Evolutionary conservation across 2,113 vertebrate genomes (phyloP), one percentile per base, ranked within the genome.

Genomic region (Callaeas wilsoni): DNA sequence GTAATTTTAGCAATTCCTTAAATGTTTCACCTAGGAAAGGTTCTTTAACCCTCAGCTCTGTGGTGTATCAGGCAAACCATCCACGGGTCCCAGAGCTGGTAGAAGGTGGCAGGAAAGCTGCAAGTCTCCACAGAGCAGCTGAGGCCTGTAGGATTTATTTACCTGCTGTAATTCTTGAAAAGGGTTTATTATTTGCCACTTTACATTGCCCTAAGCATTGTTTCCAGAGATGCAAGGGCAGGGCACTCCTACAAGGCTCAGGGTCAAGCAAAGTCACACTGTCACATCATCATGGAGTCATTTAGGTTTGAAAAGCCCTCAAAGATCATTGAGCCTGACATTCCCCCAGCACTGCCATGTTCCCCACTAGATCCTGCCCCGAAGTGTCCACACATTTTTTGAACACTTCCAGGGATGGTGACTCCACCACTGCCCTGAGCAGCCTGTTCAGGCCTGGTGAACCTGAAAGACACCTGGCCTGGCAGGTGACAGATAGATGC

Each of bases 351-450:
- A 47, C 41, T 47, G 47, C n/a, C 32, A 9, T 9, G 12, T 27
- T 83, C 22, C 35, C 47, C 27, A 35, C 56, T 20, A 33, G 42
- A 22, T n/a, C 26, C 26, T 55, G 21, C 16, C 17, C 12, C 9
- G 25, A 18, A 4, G 29, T 39, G 69, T n/a, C 46, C 53, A 19
- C 13, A 13, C 0, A 0, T 19, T 37, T 39, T 46, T n/a, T 30
- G 23, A 33, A 15, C 60, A 20, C 7, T 32, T 53, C 29, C 62
- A 53, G 53, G 25, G 23, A 41, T 62, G 55, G n/a, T 46, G 53
- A 60, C 47, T 35, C 62, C 17, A 68, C 30, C 33, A 39, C 23
- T 74, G 52, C 33, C 77, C 39, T 67, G 53, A 17, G 18, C 46
- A 81, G 27, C 8, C 37, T 67, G 33, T 19, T 16, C 13, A 39